Base-by-base conservation (phyloP, 2,797 vertebrate species). In the Pseudotriccus pelzelni region DNA sequence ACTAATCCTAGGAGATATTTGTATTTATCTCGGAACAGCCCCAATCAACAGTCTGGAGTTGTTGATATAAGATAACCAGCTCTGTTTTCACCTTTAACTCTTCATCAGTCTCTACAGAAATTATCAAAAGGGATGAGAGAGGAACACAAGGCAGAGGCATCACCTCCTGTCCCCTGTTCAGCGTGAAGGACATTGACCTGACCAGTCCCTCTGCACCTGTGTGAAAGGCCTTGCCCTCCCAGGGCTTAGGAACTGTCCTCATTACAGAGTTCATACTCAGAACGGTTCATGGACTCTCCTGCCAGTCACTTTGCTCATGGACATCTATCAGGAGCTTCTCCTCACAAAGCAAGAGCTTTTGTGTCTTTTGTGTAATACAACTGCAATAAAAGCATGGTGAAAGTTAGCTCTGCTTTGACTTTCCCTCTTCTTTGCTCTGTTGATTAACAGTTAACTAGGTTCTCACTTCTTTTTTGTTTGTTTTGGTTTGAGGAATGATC, bases 231-330 rank as follows among this genome's bases (percentile, higher is more conserved):
- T 49, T 63, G 47, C 32, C 37, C 37, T 69, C 49, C 55, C 22
- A 10, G 19, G 28, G 41, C 44, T 39, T 23, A 36, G 44, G 41
- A 80, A 19, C 21, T 0, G 0, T 30, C 66, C 76, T 4, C 8
- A 6, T 34, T 2, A 4, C 43, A 41, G 16, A 68, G 23, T 2
- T 73, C 32, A 28, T 1, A 3, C 28, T 18, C 2, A 0, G 15
- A 58, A 21, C 50, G 7, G 19, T n/a, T 76, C 64, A 28, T 1
- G 1, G 73, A 16, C 18, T 37, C 43, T 56, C n/a, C 69, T 55
- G 14, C 15, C 69, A 50, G 13, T 14, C 73, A 44, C 34, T 75
- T 39, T 52, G 16, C 9, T 37, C 39, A 13, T 5, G 21, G 25
- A 39, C 9, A 3, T 52, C n/a, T 11, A 49, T 21, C 34, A 32